These are phyloP conservation scores for Pteropus rufus DNA, from an alignment of 2,797 vertebrate genomes.

Conservation along the genomic window DNA sequence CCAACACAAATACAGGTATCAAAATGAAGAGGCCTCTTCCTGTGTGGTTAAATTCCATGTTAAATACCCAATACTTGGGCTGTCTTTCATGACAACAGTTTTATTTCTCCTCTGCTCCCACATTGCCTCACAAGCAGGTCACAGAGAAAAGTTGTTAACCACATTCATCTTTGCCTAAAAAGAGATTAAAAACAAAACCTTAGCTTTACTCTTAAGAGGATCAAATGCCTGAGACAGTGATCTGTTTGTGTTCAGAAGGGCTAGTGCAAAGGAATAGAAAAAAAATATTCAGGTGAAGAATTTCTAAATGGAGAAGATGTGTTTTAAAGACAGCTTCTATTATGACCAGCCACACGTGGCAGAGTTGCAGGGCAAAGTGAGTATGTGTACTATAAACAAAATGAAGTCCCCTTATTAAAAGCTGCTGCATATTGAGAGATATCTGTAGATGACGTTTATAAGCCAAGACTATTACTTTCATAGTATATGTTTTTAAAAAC, in stretches of 20 bases:
- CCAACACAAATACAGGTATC: constrained; percentile 37
- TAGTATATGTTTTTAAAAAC: neutral
- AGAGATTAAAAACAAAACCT: neutral
- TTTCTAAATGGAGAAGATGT: neutral
- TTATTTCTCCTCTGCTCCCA: neutral
- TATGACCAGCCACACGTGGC: neutral
- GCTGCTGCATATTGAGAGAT: neutral
- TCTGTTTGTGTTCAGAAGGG: neutral
- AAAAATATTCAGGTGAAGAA: neutral
- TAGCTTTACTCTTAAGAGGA: neutral
- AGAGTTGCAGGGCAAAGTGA: neutral
- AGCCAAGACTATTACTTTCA: neutral
- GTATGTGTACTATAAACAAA: neutral
- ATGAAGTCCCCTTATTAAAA: neutral
- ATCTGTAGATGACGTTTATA: neutral
- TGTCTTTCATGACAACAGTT: neutral
- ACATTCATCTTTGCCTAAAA: neutral
- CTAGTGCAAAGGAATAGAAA: neutral
- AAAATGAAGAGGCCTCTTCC: neutral
- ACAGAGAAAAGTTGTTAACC: neutral
- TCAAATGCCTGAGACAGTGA: neutral
- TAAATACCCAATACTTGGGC: neutral
- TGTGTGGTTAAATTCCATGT: neutral
- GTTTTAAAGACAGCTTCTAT: neutral
- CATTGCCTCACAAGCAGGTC: neutral